Evolutionary conservation across 2,797 vertebrate species (phyloP), one percentile per base, ranked within the genome.

Genomic region (Danionella dracula): DNA sequence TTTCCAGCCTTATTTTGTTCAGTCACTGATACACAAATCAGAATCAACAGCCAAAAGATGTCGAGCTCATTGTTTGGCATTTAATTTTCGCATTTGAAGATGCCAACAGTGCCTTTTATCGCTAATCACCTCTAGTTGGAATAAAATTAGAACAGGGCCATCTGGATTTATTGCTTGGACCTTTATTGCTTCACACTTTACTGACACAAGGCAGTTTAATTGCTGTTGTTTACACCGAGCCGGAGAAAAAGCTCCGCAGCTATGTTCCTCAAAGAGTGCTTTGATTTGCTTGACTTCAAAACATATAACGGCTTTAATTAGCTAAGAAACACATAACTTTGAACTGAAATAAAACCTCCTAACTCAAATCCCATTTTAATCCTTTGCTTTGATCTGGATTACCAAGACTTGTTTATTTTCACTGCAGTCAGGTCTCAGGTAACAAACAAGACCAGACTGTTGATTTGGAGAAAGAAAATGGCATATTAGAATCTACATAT

Each of bases 221-320:
- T 40, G 48, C 48, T 53, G 45, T 5, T 10, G 0, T n/a, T 41
- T 60, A 20, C 11, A 27, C 38, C 17, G 17, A 40, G 32, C 17
- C 12, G 15, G 37, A 12, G 35, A 41, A 51, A 41, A 9, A 8
- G 21, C 40, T 51, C 37, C 23, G 10, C 35, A 63, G 16, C n/a
- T 5, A 0, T 1, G 35, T 40, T 51, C 46, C 20, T 51, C 37
- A 63, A 51, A 62, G 42, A 27, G 23, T 11, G 23, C 27, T 53
- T 51, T 41, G 45, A 63, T 63, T 63, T 41, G 15, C 23, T 63
- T 53, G 37, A 51, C 46, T 51, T 63, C 16, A 42, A 31, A 42
- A 64, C 29, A 21, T 11, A 21, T 12, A 63, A 16, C 12, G 4
- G n/a, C n/a, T 44, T 41, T 53, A 64, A 63, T 63, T 51, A 21